phyloP scores from a whole-genome alignment of 2,888 invertebrate species.

The Leucania comma region DNA sequence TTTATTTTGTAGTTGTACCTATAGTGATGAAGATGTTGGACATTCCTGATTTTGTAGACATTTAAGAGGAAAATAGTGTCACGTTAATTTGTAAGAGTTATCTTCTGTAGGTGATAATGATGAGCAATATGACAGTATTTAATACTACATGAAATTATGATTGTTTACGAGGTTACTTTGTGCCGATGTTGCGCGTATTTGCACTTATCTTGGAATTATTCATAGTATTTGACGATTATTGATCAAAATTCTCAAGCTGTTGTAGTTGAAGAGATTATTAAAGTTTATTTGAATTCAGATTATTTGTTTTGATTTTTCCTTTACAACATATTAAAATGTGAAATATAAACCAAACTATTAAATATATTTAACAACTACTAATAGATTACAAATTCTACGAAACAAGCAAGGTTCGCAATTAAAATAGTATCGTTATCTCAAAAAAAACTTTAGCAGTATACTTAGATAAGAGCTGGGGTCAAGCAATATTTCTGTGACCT shows the following conservation, averaged over 20 bases:
- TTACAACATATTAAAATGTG: background rate
- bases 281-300: constrained; percentile 86
- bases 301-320: constrained; percentile 73
- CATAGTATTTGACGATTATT: constrained; percentile 70
- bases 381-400: background rate
- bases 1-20: constrained; percentile 56
- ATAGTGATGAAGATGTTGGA: constrained; percentile 48
- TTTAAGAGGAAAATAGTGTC: constrained; percentile 54
- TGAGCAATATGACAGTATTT: constrained; percentile 85
- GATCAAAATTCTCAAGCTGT: constrained; percentile 79
- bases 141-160: constrained; percentile 64
- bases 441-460: constrained; percentile 2
- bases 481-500: constrained; percentile 22
- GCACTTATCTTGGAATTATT: constrained; percentile 72
- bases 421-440: background rate
- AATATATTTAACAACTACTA: too few relatives aligned
- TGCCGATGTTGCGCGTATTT: constrained; percentile 63
- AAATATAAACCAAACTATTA: too few relatives aligned
- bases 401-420: background rate
- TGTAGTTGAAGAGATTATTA: constrained; percentile 86
- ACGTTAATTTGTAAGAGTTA: constrained; percentile 60
- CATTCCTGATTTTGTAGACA: constrained; percentile 62
- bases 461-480: constrained; percentile 20
- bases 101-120: constrained; percentile 76
- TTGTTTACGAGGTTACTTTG: constrained; percentile 59